Percentiles rank a stretch among this genome's conserved stretches.
phyloP scores from a whole-genome alignment of 2,888 invertebrate species.

The Coenonympha arcania region DNA sequence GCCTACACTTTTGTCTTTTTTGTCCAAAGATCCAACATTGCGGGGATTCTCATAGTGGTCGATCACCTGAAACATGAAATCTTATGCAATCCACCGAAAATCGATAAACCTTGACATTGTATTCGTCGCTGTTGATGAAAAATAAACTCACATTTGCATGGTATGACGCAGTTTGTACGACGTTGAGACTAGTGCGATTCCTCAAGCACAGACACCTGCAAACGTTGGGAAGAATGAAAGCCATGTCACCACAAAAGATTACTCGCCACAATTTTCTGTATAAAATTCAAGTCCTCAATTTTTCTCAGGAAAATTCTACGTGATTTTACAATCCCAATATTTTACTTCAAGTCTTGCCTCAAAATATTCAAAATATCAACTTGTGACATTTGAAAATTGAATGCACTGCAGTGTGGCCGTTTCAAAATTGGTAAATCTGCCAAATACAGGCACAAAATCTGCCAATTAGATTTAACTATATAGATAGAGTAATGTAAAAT shows the following conservation, averaged over 20 bases:
- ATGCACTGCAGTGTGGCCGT: too few species aligned
- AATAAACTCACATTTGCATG: slow-evolving; percentile 81
- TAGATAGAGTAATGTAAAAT: too few species aligned
- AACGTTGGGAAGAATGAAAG: slow-evolving; percentile 46
- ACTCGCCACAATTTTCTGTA: not conserved
- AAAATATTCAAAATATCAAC: too few species aligned
- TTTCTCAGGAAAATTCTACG: too few species aligned
- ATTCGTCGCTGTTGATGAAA: too few species aligned
- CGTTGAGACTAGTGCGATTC: slow-evolving; percentile 46
- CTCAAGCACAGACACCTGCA: slow-evolving; percentile 58
- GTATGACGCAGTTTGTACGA: slow-evolving; percentile 76
- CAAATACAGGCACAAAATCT: too few species aligned
- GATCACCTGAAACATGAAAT: slow-evolving; percentile 80
- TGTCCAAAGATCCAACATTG: slow-evolving; percentile 97
- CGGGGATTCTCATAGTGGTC: slow-evolving; percentile 99
- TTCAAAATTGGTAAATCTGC: too few species aligned
- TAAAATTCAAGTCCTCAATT: too few species aligned
- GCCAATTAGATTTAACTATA: too few species aligned
- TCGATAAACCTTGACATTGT: slow-evolving; percentile 46
- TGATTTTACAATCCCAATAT: too few species aligned
- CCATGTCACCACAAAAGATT: slow-evolving; percentile 43
- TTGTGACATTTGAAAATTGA: too few species aligned
- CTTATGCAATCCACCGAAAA: slow-evolving; percentile 32
- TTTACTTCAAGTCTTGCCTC: too few species aligned
- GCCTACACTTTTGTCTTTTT: slow-evolving; percentile 93